These are phyloP conservation scores for Heliocidaris tuberculata DNA, from an alignment of 35 echinoderm and acorn worm genomes.

Conservation along the genomic window DNA sequence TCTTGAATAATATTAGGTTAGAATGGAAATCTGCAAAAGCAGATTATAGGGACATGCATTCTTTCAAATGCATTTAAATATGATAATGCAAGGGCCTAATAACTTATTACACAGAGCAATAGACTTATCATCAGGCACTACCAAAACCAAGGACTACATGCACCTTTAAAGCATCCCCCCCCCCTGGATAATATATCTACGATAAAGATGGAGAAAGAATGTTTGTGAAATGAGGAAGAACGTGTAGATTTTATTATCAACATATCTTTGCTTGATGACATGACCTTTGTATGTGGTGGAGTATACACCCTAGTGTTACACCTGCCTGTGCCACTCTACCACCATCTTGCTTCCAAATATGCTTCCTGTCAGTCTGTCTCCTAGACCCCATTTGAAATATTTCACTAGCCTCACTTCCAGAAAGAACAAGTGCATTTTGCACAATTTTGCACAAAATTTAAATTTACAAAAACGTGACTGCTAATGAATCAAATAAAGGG, in stretches of 20 bases:
- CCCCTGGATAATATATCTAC: background rate
- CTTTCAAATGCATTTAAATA: too few species aligned
- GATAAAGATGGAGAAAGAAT: background rate
- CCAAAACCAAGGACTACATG: too few species aligned
- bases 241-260: background rate
- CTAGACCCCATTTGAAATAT: background rate
- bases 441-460: too few species aligned
- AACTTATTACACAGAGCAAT: background rate
- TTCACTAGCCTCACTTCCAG: background rate
- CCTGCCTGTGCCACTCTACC: background rate
- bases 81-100: too few species aligned
- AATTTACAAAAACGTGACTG: too few species aligned
- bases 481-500: too few species aligned
- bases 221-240: background rate
- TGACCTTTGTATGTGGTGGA: background rate
- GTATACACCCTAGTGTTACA: background rate
- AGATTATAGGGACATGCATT: too few species aligned
- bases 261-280: background rate
- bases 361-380: background rate
- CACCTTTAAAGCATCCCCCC: background rate
- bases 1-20: too few species aligned
- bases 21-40: too few species aligned
- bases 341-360: conserved; percentile 11
- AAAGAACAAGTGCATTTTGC: too few species aligned
- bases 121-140: background rate